Evolutionary conservation across 2,888 invertebrate species (phyloP).

Genomic region (Timandra comae): DNA sequence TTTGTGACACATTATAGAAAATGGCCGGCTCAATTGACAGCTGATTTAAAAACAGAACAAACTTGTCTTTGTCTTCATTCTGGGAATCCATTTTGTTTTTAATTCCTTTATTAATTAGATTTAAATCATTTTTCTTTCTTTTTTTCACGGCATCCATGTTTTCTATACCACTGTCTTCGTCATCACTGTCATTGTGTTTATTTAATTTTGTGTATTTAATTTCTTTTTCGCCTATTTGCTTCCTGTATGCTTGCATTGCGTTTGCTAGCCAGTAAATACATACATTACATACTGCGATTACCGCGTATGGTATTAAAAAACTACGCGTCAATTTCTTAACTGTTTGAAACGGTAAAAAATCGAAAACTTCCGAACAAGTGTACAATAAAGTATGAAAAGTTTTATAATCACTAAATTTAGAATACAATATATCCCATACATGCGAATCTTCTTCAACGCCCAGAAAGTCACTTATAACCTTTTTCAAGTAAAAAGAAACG

Average conservation of each 20-base stretch:
- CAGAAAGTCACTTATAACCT: slow-evolving; percentile 46
- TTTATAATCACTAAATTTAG: slow-evolving; percentile 81
- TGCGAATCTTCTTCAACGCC: slow-evolving; percentile 78
- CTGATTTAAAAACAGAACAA: slow-evolving; percentile 41
- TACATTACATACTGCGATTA: slow-evolving; percentile 56
- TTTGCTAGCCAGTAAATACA: slow-evolving; percentile 48
- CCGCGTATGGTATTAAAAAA: slow-evolving; percentile 75
- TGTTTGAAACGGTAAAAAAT: slow-evolving; percentile 79
- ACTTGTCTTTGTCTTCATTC: too few species aligned
- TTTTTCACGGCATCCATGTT: slow-evolving; percentile 56
- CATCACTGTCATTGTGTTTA: slow-evolving; percentile 37
- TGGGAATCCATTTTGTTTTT: slow-evolving; percentile 31
- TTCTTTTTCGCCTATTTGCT: slow-evolving; percentile 27
- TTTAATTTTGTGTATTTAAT: slow-evolving; percentile 24
- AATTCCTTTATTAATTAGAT: slow-evolving; percentile 30
- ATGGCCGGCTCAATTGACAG: slow-evolving; percentile 71
- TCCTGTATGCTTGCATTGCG: slow-evolving; percentile 14
- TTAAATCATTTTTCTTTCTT: slow-evolving; percentile 35
- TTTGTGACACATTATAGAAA: slow-evolving; percentile 83
- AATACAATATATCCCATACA: slow-evolving; percentile 81
- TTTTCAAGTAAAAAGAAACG: slow-evolving; percentile 57
- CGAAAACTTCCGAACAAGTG: slow-evolving; percentile 86
- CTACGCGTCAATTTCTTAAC: slow-evolving; percentile 70
- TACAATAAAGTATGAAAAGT: slow-evolving; percentile 87
- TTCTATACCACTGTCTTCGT: slow-evolving; percentile 75